Evolutionary conservation across 37 sponge, comb jelly and placozoan species (phyloP), one percentile per base, ranked within the genome.

Genomic region (Ephydatia muelleri): DNA sequence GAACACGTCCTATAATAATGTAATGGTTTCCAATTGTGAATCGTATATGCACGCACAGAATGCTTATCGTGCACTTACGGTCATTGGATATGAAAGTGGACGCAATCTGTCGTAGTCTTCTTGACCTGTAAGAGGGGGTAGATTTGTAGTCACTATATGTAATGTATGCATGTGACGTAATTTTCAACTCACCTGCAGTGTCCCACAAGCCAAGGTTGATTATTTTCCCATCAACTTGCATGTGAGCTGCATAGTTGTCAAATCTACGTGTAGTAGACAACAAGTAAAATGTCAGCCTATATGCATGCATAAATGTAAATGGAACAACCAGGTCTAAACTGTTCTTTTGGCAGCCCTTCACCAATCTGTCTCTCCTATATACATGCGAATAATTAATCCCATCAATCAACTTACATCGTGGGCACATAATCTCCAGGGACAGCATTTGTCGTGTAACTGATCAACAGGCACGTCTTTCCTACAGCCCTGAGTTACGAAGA

Each of bases 181-280:
- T 16, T 14, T 16, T 5, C 0, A 1, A 57, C 57, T 1, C 16
- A 57, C 57, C 57, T 22, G 84, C 84, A 27, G 84, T 84, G 43
- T 84, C 77, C 84, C 84, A 84, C 27, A 84, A 65, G 65, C 67
- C 67, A 39, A 84, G 79, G 34, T 75, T 84, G 2, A 84, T 66
- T 30, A 67, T 77, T 31, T 75, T 75, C 2, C 84, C 84, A 21
- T 76, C 48, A 0, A 84, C 23, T 25, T 76, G 78, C 84, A 84
- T 67, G 28, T 36, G 78, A 37, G 64, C 84, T 0, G 84, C 49
- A n/a, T 84, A 84, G 43, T 75, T 84, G 39, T 84, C 84, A 76
- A 84, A 84, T 43, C 82, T 81, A n/a, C n/a, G n/a, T n/a, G n/a
- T n/a, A n/a, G n/a, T n/a, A n/a, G n/a, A n/a, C n/a, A n/a, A n/a